Conservation (phyloP, 2,888 invertebrate species). For the Meghimatium bilineatum region DNA sequence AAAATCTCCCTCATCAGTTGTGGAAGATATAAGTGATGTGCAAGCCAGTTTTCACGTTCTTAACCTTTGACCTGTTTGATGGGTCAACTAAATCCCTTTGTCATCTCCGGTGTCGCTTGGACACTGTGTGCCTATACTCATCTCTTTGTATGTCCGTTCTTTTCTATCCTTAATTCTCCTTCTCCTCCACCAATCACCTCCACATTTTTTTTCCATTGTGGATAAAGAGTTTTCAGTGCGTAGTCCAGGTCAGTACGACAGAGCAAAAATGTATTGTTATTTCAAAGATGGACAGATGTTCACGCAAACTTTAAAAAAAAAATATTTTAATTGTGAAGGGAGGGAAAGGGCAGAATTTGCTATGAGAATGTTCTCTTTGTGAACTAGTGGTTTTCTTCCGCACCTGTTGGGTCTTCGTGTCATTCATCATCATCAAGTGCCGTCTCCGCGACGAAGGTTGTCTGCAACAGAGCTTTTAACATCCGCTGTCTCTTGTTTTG, state of each 20-base stretch:
- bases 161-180: not conserved
- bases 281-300: conserved; percentile 26
- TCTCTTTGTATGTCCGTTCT: conserved; percentile 34
- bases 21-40: too few relatives aligned
- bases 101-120: conserved; percentile 5
- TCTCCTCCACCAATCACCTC: not conserved
- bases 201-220: not conserved
- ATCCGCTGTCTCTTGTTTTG: too few relatives aligned
- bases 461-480: too few relatives aligned
- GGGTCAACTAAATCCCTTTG: not conserved
- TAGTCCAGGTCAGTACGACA: not conserved
- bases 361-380: not conserved
- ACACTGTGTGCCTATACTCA: not conserved
- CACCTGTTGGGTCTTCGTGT: not conserved
- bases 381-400: not conserved
- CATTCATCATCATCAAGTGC: too few relatives aligned
- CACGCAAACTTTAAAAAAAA: not conserved
- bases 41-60: not conserved
- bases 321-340: not conserved
- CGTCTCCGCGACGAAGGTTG: too few relatives aligned
- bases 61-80: not conserved
- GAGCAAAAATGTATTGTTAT: not conserved
- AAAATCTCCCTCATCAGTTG: too few relatives aligned
- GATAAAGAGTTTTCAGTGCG: not conserved
- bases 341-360: not conserved